Evolutionary conservation across 2,113 vertebrate genomes (phyloP), one percentile per base, ranked within the genome.

Genomic region (Micromys minutus): DNA sequence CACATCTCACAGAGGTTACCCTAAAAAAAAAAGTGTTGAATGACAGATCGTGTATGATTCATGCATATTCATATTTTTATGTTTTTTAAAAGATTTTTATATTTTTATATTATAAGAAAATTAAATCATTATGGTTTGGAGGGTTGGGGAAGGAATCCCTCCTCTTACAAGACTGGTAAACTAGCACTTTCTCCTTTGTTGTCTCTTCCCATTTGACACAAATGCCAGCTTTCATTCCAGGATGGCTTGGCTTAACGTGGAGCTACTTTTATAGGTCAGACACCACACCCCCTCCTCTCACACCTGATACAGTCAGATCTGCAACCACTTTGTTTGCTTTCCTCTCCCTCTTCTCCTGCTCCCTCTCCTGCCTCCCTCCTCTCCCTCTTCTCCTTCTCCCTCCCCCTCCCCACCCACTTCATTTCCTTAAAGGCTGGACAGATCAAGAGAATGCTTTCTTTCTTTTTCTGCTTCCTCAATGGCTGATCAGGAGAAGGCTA

Each of bases 21-120:
- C 83, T 80, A 52, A 8, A 26, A 17, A 0, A 24, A 9, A 5
- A n/a, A 65, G 61, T 47, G 45, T 34, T 57, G 61, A n/a, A 47
- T 4, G 7, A 39, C 19, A 29, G 65, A 19, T 75, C 42, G 36
- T n/a, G 36, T 88, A 74, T 88, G 72, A 22, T 57, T 19, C n/a
- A 39, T 24, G 9, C 12, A 29, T 29, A 39, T 84, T 50, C 76
- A 16, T 45, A n/a, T n/a, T n/a, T n/a, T n/a, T n/a, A n/a, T n/a
- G 22, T 26, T 29, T 89, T 90, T 91, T 0, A 83, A 24, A 47
- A 36, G 19, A 50, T 75, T 36, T 42, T 52, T 67, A 59, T 22
- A 67, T 86, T 67, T 50, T 87, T 91, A 94, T 75, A 87, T 52
- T n/a, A 90, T 59, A 63, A 89, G 8, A 67, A 86, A 29, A 29